These are phyloP conservation scores for Empidonax traillii DNA, from an alignment of 2,113 vertebrate genomes.

Conservation along the genomic window DNA sequence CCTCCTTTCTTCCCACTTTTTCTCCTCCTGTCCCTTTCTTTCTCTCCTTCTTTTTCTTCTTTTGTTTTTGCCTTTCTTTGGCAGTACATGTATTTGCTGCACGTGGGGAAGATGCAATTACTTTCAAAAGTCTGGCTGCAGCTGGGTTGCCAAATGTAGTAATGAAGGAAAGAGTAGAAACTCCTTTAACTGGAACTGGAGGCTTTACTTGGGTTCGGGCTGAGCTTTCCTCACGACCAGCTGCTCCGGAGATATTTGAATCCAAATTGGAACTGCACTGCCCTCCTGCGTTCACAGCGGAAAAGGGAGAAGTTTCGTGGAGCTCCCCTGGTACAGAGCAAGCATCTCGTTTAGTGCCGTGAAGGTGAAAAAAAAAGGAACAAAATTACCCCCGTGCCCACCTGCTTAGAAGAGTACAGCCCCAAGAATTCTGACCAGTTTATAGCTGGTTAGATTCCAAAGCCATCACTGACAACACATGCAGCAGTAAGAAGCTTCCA, in stretches of 20 bases:
- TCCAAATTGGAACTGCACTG: constrained; percentile 50
- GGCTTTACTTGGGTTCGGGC: background rate
- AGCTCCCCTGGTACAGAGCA: accelerated
- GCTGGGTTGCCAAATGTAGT: background rate
- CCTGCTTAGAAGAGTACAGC: background rate
- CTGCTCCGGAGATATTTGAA: background rate
- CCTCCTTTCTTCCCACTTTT: accelerated
- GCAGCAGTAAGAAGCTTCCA: background rate
- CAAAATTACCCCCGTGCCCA: accelerated
- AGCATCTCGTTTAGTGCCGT: accelerated
- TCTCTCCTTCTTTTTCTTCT: accelerated
- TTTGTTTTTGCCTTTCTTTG: too few relatives aligned
- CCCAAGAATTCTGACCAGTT: background rate
- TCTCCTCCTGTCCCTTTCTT: accelerated
- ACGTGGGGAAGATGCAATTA: background rate
- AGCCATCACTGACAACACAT: background rate
- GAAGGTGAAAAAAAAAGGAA: background rate
- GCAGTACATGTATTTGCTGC: background rate
- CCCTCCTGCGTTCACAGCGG: constrained; percentile 57
- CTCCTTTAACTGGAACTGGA: background rate
- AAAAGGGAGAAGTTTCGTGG: background rate
- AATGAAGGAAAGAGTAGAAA: background rate
- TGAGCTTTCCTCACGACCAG: background rate
- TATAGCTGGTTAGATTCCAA: background rate
- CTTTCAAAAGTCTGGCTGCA: background rate